Evolutionary conservation across 2,797 vertebrate genomes (phyloP), one percentile per base, ranked within the genome.

Genomic region (Chelidonichthys spinosus): DNA sequence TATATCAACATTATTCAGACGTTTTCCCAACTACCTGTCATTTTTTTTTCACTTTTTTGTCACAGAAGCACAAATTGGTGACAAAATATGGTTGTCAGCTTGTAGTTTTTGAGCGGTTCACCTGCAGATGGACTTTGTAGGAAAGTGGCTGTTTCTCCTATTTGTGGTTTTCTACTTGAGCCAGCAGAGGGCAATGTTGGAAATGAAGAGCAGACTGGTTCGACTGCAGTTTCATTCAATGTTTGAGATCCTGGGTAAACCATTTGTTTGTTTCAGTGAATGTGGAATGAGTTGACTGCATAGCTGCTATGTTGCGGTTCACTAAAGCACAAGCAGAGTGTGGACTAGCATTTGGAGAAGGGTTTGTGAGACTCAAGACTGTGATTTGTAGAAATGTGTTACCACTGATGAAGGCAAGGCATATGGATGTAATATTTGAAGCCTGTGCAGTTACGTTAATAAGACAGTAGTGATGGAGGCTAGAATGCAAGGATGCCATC

Each of bases 111-210:
- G n/a, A n/a, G 4, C 1, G 0, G n/a, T 18, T 40, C 11, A 42
- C 3, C 54, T 32, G 25, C 32, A 35, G 35, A 58, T 46, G 10
- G 4, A 32, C 15, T 53, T 17, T 39, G 14, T 8, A 52, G 54
- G 11, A 4, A 47, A 33, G n/a, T 14, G 55, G 3, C 13, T 47
- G 32, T 46, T n/a, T 60, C 18, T 25, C 58, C 9, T 55, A 7
- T 6, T 70, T 70, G 11, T 25, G 25, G 25, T 60, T 32, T 32
- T 62, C 9, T 55, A 7, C 7, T 70, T 70, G 11, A 63, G 25
- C 82, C 90, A 87, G 69, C 75, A 88, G 87, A 75, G 85, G 87
- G 90, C 81, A 56, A 13, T 81, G 74, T 88, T 87, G 76, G 36
- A 74, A 11, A 65, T 73, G n/a, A 63, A 65, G 11, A 58, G 14